These are phyloP conservation scores for Pseudorectes ferrugineus DNA, from an alignment of 2,113 vertebrate species.

Conservation along the genomic window DNA sequence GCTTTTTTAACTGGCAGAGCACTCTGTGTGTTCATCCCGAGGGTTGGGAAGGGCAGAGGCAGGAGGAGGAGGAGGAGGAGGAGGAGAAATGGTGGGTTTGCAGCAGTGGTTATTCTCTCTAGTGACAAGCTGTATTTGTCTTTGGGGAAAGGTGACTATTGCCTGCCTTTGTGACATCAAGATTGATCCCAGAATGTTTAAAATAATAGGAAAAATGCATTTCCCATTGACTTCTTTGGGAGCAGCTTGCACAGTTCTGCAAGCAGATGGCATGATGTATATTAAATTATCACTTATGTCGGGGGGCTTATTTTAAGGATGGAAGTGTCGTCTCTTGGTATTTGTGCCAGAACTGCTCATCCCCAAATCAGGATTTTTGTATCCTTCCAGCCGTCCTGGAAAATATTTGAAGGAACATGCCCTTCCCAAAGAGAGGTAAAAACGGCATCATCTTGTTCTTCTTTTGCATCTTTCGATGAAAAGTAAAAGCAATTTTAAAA, in stretches of 20 bases:
- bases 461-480: neutral
- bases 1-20: neutral
- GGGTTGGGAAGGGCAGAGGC: neutral
- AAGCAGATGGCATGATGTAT: conserved; percentile 63
- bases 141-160: neutral
- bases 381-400: neutral
- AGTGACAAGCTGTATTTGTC: neutral
- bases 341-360: conserved; percentile 61
- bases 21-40: neutral
- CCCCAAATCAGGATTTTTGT: conserved; percentile 31
- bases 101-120: neutral
- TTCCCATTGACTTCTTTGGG: conserved; percentile 9
- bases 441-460: neutral
- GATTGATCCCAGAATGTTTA: neutral
- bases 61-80: neutral
- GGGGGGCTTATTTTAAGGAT: conserved; percentile 64
- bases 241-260: conserved; percentile 42
- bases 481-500: neutral
- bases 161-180: neutral
- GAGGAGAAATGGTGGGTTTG: neutral
- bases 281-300: conserved; percentile 66
- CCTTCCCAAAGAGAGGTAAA: neutral
- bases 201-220: neutral
- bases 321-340: conserved; percentile 50
- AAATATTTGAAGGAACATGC: conserved; percentile 4